Conservation (phyloP, 2,113 vertebrate species). For the Electrona antarctica region DNA sequence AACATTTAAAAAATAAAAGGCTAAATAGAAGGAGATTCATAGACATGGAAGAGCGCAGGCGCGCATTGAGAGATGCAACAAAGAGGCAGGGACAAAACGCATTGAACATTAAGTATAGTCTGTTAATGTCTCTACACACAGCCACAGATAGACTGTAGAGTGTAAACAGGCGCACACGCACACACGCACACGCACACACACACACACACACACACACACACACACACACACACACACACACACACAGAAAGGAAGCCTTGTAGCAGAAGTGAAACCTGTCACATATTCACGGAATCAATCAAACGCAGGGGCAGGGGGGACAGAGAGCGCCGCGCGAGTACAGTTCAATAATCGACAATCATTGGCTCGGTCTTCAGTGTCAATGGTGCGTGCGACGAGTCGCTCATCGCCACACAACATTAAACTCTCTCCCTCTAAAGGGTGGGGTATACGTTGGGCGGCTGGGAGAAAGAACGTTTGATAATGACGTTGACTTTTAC, state of each 20-base stretch:
- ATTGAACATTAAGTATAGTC: constrained; percentile 11
- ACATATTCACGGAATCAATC: constrained; percentile 57
- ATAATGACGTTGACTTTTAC: constrained; percentile 28
- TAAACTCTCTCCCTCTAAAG: constrained; percentile 24
- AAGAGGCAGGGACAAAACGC: constrained; percentile 34
- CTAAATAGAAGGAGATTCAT: constrained; percentile 16
- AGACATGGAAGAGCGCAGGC: constrained; percentile 29
- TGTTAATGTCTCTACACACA: constrained; percentile 38
- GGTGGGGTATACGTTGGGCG: neutral
- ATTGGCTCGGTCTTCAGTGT: constrained; percentile 48
- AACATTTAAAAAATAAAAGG: neutral
- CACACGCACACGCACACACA: constrained; percentile 36
- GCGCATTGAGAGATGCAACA: constrained; percentile 54
- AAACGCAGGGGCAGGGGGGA: constrained; percentile 48
- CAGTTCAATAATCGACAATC: constrained; percentile 70
- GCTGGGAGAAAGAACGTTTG: constrained; percentile 27
- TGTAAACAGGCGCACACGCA: constrained; percentile 31
- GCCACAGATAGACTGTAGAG: neutral
- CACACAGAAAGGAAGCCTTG: neutral
- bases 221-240: neutral
- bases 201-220: constrained; percentile 7
- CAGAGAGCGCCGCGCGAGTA: constrained; percentile 49
- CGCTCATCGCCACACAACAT: constrained; percentile 33
- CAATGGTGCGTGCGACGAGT: neutral
- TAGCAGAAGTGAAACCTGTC: constrained; percentile 37